Conservation (phyloP, 2,797 vertebrate genomes). For the Pelobates cultripes region DNA sequence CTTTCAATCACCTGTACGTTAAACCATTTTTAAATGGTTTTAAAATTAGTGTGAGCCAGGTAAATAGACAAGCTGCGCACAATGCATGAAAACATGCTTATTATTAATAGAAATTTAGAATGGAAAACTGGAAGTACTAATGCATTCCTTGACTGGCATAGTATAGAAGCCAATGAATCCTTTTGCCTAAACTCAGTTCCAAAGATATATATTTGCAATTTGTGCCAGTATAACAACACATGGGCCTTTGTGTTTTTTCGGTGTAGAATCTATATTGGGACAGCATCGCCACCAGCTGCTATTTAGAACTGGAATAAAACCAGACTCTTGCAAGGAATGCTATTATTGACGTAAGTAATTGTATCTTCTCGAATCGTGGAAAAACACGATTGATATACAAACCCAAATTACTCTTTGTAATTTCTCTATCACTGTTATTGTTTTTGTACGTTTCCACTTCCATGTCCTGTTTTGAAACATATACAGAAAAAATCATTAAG, state of each 20-base stretch:
- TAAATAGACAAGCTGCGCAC: slow-evolving; percentile 24
- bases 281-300: slow-evolving; percentile 45
- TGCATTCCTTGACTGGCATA: slow-evolving; percentile 10
- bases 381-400: slow-evolving; percentile 14
- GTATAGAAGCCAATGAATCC: slow-evolving; percentile 21
- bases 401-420: slow-evolving; percentile 27
- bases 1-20: no score
- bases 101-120: background rate
- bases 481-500: slow-evolving; percentile 48
- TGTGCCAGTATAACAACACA: slow-evolving; percentile 46
- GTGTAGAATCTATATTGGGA: slow-evolving; percentile 27
- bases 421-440: slow-evolving; percentile 7
- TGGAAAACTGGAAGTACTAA: slow-evolving; percentile 14
- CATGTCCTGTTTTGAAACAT: slow-evolving; percentile 13
- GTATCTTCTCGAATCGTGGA: slow-evolving; percentile 40
- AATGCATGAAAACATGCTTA: background rate
- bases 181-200: slow-evolving; percentile 20
- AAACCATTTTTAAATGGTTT: no score
- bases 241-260: slow-evolving; percentile 40
- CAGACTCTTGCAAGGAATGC: slow-evolving; percentile 36
- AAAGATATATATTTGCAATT: slow-evolving; percentile 9
- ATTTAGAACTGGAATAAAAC: slow-evolving; percentile 35
- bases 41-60: background rate
- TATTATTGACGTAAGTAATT: slow-evolving; percentile 51
- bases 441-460: slow-evolving; percentile 18